Evolutionary conservation across 1,140 invertebrate genomes (phyloP), one percentile per base, ranked within the genome.

Genomic region (Rhynchophorus ferrugineus): DNA sequence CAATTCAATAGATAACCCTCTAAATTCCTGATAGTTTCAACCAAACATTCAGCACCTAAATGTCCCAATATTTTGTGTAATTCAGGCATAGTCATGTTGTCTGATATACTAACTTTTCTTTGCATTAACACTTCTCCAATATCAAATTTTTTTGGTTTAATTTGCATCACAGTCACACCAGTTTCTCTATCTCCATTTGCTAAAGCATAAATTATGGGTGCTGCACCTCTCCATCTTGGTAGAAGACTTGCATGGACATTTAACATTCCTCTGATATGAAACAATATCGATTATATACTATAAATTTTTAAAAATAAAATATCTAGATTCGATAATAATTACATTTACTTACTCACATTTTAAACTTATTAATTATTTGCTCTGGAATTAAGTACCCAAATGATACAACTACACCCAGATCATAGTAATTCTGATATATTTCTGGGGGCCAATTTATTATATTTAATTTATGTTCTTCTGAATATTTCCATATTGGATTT

Each of bases 181-280:
- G 91, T 91, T 45, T 76, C 70, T 18, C 66, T 59, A 66, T 98
- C 93, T 19, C 88, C 90, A 73, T 87, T 83, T 47, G 89, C 77
- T 45, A 95, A 73, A n/a, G 89, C 78, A 71, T 91, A 78, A 55
- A 85, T 76, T 38, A 95, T 83, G 2, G 92, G 92, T 8, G 90
- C 83, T 36, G 93, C 89, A 22, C 95, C 95, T 69, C 94, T 74
- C 90, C 91, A 98, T 54, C 86, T 75, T 19, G 95, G 95, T 58
- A 98, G 68, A 22, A 98, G 67, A 71, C 91, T 95, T 8, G 83
- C 88, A 73, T 98, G 95, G 1, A 96, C 82, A 76, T 94, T 94
- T 33, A 93, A 72, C 74, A 93, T 90, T 11, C 93, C 93, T 69
- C 89, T 60, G 24, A 44, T 54, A 54, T 5, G 37, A 37, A 8